Conservation (phyloP, 2,797 vertebrate genomes). For the Apogon talboti region DNA sequence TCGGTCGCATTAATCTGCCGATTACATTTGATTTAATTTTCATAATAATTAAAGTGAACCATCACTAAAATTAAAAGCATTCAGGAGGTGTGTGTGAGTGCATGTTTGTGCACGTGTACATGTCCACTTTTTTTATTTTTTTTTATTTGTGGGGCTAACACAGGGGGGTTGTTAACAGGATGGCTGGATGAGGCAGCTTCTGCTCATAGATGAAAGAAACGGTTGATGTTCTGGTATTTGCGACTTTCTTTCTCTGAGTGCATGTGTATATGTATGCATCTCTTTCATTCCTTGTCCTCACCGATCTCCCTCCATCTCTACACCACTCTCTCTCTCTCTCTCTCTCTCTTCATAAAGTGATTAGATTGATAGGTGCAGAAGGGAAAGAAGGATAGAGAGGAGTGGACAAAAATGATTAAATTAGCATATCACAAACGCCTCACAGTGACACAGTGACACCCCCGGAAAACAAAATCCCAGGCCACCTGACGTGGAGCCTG, state of each 20-base stretch:
- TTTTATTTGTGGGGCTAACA: not conserved
- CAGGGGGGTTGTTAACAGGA: not conserved
- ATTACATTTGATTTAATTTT: conserved; percentile 87
- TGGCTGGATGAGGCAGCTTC: conserved; percentile 32
- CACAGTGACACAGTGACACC: conserved; percentile 49
- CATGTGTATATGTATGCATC: conserved; percentile 9
- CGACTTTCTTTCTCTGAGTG: conserved; percentile 18
- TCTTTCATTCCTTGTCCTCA: not conserved
- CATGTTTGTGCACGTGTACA: conserved; percentile 28
- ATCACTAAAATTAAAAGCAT: conserved; percentile 84
- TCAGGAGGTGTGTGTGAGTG: conserved; percentile 36
- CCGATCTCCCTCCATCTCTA: conserved; percentile 5
- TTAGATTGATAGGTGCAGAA: conserved; percentile 84
- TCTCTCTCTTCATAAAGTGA: conserved; percentile 56
- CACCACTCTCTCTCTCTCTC: conserved; percentile 20
- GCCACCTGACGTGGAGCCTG: conserved; percentile 54
- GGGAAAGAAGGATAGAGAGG: conserved; percentile 60
- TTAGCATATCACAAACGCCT: conserved; percentile 83
- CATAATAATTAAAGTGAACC: conserved; percentile 86
- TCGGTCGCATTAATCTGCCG: conserved; percentile 83
- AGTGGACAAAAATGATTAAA: conserved; percentile 85
- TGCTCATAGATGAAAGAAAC: conserved; percentile 65
- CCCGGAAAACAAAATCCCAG: conserved; percentile 68
- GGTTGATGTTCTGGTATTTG: conserved; percentile 67
- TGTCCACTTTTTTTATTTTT: conserved; percentile 1